A percentile compares a stretch with the other conserved stretches of the same genome.
phyloP scores from a whole-genome alignment of 2,797 vertebrate species.

The Sphenodon punctatus region DNA sequence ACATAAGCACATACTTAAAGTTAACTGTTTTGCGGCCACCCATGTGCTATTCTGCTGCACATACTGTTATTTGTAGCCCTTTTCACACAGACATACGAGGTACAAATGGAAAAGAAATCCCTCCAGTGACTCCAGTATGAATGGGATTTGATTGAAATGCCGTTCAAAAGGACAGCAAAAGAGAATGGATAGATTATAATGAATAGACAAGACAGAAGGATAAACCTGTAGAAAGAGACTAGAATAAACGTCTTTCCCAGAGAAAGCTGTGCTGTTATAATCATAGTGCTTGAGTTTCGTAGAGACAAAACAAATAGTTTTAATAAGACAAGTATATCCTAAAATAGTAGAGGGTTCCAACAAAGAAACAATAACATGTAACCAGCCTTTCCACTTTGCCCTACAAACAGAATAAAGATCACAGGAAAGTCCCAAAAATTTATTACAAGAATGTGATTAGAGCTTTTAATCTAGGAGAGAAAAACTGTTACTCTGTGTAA shows the following conservation, averaged over 20 bases:
- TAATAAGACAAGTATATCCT: neutral
- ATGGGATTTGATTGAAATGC: neutral
- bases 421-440: neutral
- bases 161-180: neutral
- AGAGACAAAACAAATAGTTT: neutral
- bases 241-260: neutral
- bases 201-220: neutral
- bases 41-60: fast-evolving
- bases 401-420: neutral
- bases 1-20: neutral
- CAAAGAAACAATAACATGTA: neutral
- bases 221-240: neutral
- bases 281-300: neutral
- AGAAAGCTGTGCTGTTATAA: neutral
- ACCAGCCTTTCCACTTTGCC: too few species aligned
- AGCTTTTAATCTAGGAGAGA: too few species aligned
- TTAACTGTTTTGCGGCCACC: neutral
- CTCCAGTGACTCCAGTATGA: neutral
- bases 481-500: too few species aligned
- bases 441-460: too few species aligned
- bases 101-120: neutral
- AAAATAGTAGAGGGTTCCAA: neutral
- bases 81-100: neutral
- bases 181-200: neutral
- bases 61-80: neutral